Base-by-base conservation (phyloP, 2,888 invertebrate species). In the Drosophila peninsularis region DNA sequence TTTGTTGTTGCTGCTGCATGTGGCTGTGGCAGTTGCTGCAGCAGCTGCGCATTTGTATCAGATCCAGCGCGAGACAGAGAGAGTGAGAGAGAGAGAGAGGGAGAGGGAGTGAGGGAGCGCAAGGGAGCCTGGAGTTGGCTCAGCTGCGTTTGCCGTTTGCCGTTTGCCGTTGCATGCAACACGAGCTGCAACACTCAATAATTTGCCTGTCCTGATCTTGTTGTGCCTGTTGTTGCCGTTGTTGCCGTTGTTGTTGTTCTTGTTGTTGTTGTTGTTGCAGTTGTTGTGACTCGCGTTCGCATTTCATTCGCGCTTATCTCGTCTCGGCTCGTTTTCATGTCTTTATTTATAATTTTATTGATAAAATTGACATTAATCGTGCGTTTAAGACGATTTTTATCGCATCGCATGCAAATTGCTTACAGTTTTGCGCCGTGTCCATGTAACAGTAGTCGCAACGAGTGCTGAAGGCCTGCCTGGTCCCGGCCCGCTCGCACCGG, bases 301-400 rank as follows among this genome's bases (percentile, higher is more conserved):
- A 88, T 88, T 83, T 85, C 85, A 75, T 85, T 77, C 67, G 80
- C 70, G 69, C 87, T 82, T 82, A 82, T 82, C 82, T 66, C 80
- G 71, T 11, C 88, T 79, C 88, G 88, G 83, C 88, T 84, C 88
- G 86, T 84, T 84, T 84, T 86, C 86, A 84, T 84, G 88, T 88
- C 90, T 91, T 88, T 89, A 90, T 89, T 89, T 90, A 83, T 83
- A 83, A 91, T 91, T 91, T 91, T 91, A 91, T 91, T 91, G 91
- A 91, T 89, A 91, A 91, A 90, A 91, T 91, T 91, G 90, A 88
- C 77, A 78, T 78, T 75, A 83, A 88, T 90, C 89, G 89, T 78
- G 84, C 85, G 81, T 86, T 85, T 90, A 88, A 90, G 76, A 77
- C 79, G 86, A 86, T 83, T 83, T 82, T 83, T 88, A 83, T 88